Base-by-base conservation (phyloP, 2,888 invertebrate genomes). In the Bedellia somnulentella region DNA sequence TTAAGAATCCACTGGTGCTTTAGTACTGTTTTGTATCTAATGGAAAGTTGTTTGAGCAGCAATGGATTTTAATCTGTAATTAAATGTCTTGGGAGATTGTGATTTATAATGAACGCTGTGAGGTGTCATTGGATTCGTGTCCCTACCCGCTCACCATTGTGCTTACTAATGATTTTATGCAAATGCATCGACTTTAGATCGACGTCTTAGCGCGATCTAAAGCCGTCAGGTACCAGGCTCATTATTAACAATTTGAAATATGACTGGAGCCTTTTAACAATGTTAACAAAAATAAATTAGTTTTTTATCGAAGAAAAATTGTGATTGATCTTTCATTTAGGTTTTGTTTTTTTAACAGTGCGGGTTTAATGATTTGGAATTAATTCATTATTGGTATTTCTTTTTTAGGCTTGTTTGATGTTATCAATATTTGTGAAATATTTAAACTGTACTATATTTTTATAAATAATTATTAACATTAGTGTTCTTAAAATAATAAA, bases 141-240 rank as follows among this genome's bases (percentile, higher is more conserved):
- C 73, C 70, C 70, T 67, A 64, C 67, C 58, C 59, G 68, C 55
- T 53, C 62, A 60, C 68, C 73, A 73, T 75, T 75, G 75, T 75
- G 75, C 71, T 73, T 71, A 68, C 75, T 75, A 73, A 75, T 73
- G 75, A 75, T 73, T 75, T 75, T 75, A 75, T 75, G 75, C 75
- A 75, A 73, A 75, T 75, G 75, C 62, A 73, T 56, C 61, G 70
- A 71, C 71, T 73, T 73, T 68, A 73, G 73, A 75, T 73, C 70
- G 71, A 66, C 70, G 71, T 68, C 73, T 71, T 75, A 73, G 68
- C 68, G 73, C 71, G 73, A 73, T 71, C 71, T 71, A 67, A 47
- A 64, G 64, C 61, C 67, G 67, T 73, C 73, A 73, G 73, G 71
- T 70, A 73, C 68, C 58, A 52, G 57, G 67, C 67, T 71, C 71